Percentiles rank a stretch among this genome's conserved stretches.
Conservation (phyloP, 2,113 vertebrate genomes). For the Sterna hirundo region DNA sequence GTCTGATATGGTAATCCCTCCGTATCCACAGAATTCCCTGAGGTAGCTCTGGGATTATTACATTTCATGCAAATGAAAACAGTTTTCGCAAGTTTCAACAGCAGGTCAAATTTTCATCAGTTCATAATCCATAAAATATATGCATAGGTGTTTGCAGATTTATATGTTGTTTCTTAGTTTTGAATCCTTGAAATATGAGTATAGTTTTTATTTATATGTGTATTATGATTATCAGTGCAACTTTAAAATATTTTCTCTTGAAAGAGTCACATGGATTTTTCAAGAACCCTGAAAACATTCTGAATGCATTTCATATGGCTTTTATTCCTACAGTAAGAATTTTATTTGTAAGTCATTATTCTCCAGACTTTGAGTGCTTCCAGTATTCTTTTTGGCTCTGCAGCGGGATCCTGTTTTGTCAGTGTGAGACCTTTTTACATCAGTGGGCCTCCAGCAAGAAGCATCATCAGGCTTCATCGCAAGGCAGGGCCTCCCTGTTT, state of each 20-base stretch:
- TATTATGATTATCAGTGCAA: neutral
- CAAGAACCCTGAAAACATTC: neutral
- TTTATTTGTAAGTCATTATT: neutral
- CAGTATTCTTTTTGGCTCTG: neutral
- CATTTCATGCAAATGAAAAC: neutral
- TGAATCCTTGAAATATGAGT: neutral
- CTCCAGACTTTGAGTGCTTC: neutral
- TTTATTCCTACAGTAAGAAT: neutral
- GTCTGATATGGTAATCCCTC: neutral
- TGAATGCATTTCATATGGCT: neutral
- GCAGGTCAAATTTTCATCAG: neutral
- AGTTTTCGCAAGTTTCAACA: slow-evolving; percentile 1
- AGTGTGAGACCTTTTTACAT: neutral
- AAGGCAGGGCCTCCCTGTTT: neutral
- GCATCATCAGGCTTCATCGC: neutral
- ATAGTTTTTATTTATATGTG: neutral
- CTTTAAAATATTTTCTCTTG: neutral
- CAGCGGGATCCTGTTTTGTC: neutral
- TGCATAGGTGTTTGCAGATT: neutral
- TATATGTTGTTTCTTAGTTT: neutral
- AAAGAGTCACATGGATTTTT: neutral
- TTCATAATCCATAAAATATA: neutral
- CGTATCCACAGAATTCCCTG: neutral
- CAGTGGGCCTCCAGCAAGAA: neutral
- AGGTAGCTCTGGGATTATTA: neutral